These are phyloP conservation scores for Lucinisca nassula DNA, from an alignment of 2,888 invertebrate species.

Conservation along the genomic window DNA sequence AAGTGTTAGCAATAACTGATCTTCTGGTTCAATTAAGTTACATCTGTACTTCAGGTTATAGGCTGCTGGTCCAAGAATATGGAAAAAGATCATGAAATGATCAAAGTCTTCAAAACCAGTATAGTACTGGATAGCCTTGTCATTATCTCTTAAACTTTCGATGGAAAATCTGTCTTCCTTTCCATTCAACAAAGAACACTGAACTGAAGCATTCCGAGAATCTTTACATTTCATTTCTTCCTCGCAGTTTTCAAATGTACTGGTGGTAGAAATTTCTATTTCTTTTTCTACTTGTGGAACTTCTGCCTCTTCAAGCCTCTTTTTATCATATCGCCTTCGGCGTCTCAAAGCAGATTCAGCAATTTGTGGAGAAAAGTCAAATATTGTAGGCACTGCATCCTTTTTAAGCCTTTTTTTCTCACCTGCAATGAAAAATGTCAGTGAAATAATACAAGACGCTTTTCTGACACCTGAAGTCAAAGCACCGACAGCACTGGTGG, in stretches of 20 bases:
- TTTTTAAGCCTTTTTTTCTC: not conserved
- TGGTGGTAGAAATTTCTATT: not conserved
- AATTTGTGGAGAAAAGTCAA: not conserved
- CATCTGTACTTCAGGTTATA: constrained; percentile 25
- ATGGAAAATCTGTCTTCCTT: not conserved
- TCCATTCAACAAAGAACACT: constrained; percentile 8
- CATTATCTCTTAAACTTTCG: constrained; percentile 5
- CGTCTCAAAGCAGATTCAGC: not conserved
- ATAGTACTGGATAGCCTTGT: constrained; percentile 44
- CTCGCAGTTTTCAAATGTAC: not conserved
- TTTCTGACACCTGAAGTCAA: no score
- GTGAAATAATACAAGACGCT: no score
- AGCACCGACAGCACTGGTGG: no score
- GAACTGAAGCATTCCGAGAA: not conserved
- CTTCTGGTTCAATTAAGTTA: constrained; percentile 14
- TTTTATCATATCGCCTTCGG: not conserved
- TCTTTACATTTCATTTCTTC: no score
- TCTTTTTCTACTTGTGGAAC: not conserved
- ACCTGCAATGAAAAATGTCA: not conserved
- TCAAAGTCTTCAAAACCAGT: constrained; percentile 58
- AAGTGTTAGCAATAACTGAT: constrained; percentile 63
- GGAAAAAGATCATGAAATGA: constrained; percentile 53
- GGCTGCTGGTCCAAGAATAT: constrained; percentile 39
- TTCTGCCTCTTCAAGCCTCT: not conserved
- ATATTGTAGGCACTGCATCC: not conserved